These are phyloP conservation scores for Cephonodes hylas DNA, from an alignment of 2,888 invertebrate genomes.

Conservation along the genomic window DNA sequence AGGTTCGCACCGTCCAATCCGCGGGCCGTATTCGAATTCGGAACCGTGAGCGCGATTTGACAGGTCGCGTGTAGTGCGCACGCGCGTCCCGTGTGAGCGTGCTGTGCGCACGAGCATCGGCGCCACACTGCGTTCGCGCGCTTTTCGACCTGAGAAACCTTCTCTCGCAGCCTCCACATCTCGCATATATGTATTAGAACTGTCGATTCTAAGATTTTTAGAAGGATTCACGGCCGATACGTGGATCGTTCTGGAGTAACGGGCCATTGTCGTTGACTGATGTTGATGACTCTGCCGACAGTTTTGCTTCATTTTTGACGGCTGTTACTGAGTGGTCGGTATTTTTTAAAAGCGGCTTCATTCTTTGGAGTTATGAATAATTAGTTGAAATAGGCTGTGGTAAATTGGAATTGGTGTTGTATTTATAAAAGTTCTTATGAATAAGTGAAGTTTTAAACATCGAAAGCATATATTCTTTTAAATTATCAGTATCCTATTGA, in stretches of 20 bases:
- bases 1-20: constrained; percentile 29
- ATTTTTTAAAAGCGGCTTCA: constrained; percentile 64
- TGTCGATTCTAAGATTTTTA: constrained; percentile 62
- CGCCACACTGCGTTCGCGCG: constrained; percentile 80
- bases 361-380: constrained; percentile 62
- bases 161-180: constrained; percentile 60
- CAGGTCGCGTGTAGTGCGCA: constrained; percentile 55
- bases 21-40: constrained; percentile 51
- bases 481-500: no score
- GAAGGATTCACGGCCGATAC: constrained; percentile 60
- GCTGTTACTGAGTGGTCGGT: constrained; percentile 40
- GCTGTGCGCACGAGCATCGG: constrained; percentile 75
- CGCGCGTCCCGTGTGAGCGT: constrained; percentile 70
- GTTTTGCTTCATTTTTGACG: constrained; percentile 69
- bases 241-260: constrained; percentile 54
- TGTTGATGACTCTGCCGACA: constrained; percentile 59
- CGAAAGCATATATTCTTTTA: no score
- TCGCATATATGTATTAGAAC: constrained; percentile 36
- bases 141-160: constrained; percentile 75
- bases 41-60: constrained; percentile 60
- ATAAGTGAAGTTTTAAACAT: no score
- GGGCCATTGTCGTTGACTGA: constrained; percentile 61
- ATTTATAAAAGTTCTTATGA: constrained; percentile 61
- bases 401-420: constrained; percentile 53
- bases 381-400: constrained; percentile 58